phyloP scores from a whole-genome alignment of 2,113 vertebrate genomes.

The chimpanzee (Pan troglodytes) region NHGRI_mPanTro3-v2.1_pri NC_072404.2:22350001-22350500 shows the following conservation, averaged over 20 bases:
- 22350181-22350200: neutral
- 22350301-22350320: neutral
- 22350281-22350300: neutral
- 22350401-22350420: no score
- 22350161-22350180: neutral
- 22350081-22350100: neutral
- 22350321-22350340: neutral
- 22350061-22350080: neutral
- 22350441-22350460: no score
- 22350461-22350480: no score
- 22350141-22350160: neutral
- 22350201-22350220: neutral
- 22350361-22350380: neutral
- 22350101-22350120: neutral
- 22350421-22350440: no score
- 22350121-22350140: neutral
- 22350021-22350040: neutral
- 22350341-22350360: neutral
- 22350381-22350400: no score
- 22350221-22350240: neutral
- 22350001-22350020: neutral
- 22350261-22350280: constrained; percentile 6
- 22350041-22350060: neutral
- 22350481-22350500: no score
- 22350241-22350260: neutral